Base-by-base conservation (phyloP, 2,888 invertebrate species). In the Camponotus fellah region DNA sequence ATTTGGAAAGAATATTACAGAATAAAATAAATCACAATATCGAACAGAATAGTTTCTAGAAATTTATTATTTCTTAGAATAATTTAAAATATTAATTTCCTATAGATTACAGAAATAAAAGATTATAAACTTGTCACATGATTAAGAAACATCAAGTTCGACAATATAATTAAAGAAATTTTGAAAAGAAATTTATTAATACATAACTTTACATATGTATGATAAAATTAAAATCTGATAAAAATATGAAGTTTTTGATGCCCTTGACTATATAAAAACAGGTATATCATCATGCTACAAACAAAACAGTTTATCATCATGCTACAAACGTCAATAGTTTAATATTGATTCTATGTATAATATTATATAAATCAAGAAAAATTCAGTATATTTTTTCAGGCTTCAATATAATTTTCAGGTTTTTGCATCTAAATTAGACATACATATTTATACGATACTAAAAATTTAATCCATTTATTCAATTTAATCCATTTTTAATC, bases 131-230 rank as follows among this genome's bases (percentile, higher is more conserved):
- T 56, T 56, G 14, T 8, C 21, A 37, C 14, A 6, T 1, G 17
- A 58, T 65, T 17, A 72, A 40, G 9, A 32, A 43, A 10, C 5
- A 5, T 21, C 21, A 40, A 37, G 21, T 21, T 14, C 58, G 58
- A 26, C 4, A 14, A 66, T 21, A 46, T n/a, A 17, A 32, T 6
- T 34, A 53, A n/a, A n/a, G n/a, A n/a, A n/a, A n/a, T n/a, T n/a
- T n/a, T n/a, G 2, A 43, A 43, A 0, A 53, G 37, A 71, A 53
- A 53, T 71, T 53, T n/a, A 71, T 69, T 69, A 69, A n/a, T 34
- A 37, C 12, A 43, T 43, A 34, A 32, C 21, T 17, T 53, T 21
- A 37, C 14, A 21, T 71, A 6, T 0, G 17, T 34, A 34, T 34
- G 3, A 14, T 26, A 26, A 26, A 26, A 26, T 2, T 49, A 12